Evolutionary conservation across 1,140 invertebrate genomes (phyloP).

Genomic region (Panulirus ornatus): DNA sequence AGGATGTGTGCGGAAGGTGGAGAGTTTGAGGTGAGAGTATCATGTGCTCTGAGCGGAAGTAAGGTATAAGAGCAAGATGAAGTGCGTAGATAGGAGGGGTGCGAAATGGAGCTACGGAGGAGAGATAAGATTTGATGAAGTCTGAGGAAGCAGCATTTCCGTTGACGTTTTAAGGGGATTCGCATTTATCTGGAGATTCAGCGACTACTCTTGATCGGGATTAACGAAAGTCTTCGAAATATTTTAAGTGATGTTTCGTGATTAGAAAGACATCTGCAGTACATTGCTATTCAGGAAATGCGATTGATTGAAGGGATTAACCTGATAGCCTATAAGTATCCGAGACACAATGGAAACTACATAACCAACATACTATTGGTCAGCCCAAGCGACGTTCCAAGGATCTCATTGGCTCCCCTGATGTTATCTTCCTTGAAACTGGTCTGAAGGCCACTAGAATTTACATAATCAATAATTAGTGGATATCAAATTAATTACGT

Average conservation of each 20-base stretch:
- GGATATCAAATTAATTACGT: conserved; percentile 17
- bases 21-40: too few species aligned
- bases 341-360: background rate
- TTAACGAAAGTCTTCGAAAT: background rate
- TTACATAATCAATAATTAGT: conserved; percentile 10
- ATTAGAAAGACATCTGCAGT: background rate
- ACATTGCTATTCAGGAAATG: background rate
- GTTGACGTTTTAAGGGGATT: background rate
- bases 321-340: conserved; percentile 1
- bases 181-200: background rate
- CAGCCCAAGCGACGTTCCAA: background rate
- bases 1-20: too few species aligned
- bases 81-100: too few species aligned
- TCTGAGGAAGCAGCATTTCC: too few species aligned
- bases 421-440: conserved; percentile 17
- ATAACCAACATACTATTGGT: conserved; percentile 12
- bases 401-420: conserved; percentile 2
- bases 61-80: too few species aligned
- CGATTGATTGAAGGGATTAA: conserved; percentile 1
- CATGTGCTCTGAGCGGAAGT: too few species aligned
- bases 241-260: background rate
- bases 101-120: too few species aligned
- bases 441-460: background rate
- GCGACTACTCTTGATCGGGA: too few species aligned
- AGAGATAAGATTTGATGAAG: too few species aligned